Evolutionary conservation across 23 tunicate genomes (phyloP).

Genomic region (Trididemnum nubilum): DNA sequence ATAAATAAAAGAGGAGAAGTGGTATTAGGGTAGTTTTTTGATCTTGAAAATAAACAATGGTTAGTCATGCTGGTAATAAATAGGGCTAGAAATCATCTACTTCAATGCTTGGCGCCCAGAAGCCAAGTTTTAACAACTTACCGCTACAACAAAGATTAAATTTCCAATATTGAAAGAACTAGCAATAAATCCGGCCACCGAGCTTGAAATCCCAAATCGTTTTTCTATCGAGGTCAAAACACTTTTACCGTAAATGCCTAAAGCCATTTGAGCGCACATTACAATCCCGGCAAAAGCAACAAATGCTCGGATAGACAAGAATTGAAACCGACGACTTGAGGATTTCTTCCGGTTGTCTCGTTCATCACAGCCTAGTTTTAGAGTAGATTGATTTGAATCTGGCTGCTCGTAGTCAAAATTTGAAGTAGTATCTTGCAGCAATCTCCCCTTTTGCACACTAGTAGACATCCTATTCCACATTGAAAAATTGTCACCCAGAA

Average conservation of each 20-base stretch:
- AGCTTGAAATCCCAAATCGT: constrained; percentile 73
- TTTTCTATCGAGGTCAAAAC: constrained; percentile 85
- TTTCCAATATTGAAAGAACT: constrained; percentile 93
- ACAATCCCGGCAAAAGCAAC: constrained; percentile 69
- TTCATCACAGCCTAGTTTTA: background rate
- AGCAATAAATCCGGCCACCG: constrained; percentile 79
- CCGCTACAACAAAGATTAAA: constrained; percentile 78
- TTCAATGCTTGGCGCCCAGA: no score
- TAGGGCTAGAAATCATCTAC: no score
- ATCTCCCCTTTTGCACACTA: background rate
- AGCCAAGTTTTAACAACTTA: no score
- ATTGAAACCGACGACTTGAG: background rate
- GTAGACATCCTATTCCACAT: background rate
- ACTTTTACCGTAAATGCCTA: constrained; percentile 83
- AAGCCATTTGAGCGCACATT: constrained; percentile 75
- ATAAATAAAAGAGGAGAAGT: no score
- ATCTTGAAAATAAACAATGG: no score
- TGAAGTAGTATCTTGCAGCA: background rate
- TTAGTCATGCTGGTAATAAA: no score
- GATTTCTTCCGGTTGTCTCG: constrained; percentile 2
- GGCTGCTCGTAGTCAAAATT: no score
- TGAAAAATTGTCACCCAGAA: no score
- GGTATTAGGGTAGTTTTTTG: no score
- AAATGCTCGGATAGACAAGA: constrained; percentile 48
- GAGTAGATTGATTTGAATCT: background rate